phyloP scores from a whole-genome alignment of 64 coral and sea anemone species.

The Platygyra sinensis region DNA sequence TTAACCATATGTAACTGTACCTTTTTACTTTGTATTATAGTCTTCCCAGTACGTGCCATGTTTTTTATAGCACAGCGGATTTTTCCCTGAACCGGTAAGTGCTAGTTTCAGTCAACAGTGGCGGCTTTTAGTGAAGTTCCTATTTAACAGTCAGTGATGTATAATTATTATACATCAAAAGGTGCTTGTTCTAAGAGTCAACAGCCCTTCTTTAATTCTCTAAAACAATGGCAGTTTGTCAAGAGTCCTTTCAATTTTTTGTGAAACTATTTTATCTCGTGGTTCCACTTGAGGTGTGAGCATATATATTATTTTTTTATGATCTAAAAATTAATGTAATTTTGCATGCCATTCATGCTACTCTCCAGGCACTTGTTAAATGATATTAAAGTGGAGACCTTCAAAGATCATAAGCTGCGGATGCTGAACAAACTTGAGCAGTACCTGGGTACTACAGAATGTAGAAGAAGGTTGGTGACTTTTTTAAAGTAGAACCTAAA shows the following conservation, averaged over 20 bases:
- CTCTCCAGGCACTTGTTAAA: conserved; percentile 75
- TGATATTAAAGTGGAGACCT: conserved; percentile 47
- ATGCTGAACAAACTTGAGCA: conserved; percentile 91
- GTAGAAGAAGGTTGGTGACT: conserved; percentile 70
- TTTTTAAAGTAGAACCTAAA: neutral
- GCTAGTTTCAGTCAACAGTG: neutral
- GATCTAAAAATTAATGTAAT: no score
- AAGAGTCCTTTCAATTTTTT: no score
- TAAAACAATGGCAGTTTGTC: no score
- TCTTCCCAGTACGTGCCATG: conserved; percentile 81
- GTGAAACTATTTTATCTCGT: no score
- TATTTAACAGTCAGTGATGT: no score
- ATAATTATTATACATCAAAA: no score
- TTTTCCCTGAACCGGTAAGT: conserved; percentile 73
- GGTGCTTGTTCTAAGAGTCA: no score
- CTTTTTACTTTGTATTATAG: conserved; percentile 6
- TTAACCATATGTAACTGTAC: neutral
- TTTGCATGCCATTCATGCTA: no score
- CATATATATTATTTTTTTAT: no score
- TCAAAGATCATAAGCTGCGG: conserved; percentile 67
- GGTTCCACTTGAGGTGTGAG: no score
- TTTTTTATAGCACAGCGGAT: conserved; percentile 76
- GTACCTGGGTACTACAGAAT: conserved; percentile 71
- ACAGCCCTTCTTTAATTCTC: no score
- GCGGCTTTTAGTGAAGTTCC: no score